Percentiles rank a stretch among this genome's conserved stretches.
phyloP scores from a whole-genome alignment of 1,140 invertebrate genomes.

The Drosophila guanche region DNA sequence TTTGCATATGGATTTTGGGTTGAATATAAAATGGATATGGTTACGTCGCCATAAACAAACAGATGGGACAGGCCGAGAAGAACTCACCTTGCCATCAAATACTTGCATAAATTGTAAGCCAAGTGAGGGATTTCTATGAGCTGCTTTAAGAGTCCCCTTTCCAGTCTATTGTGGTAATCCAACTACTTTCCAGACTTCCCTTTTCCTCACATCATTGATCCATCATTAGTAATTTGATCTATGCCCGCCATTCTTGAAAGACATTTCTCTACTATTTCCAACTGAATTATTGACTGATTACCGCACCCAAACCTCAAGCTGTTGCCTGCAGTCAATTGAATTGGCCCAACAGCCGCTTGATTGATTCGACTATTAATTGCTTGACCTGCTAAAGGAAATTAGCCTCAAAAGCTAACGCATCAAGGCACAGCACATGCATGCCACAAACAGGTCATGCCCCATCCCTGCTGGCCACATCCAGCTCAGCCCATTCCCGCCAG shows the following conservation, averaged over 20 bases:
- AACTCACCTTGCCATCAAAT: no score
- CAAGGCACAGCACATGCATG: no score
- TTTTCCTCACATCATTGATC: no score
- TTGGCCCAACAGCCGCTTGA: conserved; percentile 5
- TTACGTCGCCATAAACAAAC: conserved; percentile 5
- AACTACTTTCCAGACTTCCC: no score
- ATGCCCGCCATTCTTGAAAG: not conserved
- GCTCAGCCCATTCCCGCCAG: not conserved
- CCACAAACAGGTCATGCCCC: no score
- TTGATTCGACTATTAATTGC: conserved; percentile 6
- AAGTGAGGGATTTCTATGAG: no score
- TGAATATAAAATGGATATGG: not conserved
- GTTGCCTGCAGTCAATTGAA: conserved; percentile 7
- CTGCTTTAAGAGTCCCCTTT: no score
- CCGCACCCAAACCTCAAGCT: not conserved
- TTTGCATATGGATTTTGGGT: conserved; percentile 22
- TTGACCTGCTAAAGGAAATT: no score
- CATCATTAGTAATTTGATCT: not conserved
- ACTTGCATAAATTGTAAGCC: no score
- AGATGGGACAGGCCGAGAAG: no score
- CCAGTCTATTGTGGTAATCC: no score
- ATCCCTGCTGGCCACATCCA: not conserved
- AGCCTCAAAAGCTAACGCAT: no score
- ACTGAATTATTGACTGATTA: conserved; percentile 7
- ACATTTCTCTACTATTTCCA: not conserved